Evolutionary conservation across 2,113 vertebrate genomes (phyloP), one percentile per base, ranked within the genome.

Genomic region (Tursiops truncatus): DNA sequence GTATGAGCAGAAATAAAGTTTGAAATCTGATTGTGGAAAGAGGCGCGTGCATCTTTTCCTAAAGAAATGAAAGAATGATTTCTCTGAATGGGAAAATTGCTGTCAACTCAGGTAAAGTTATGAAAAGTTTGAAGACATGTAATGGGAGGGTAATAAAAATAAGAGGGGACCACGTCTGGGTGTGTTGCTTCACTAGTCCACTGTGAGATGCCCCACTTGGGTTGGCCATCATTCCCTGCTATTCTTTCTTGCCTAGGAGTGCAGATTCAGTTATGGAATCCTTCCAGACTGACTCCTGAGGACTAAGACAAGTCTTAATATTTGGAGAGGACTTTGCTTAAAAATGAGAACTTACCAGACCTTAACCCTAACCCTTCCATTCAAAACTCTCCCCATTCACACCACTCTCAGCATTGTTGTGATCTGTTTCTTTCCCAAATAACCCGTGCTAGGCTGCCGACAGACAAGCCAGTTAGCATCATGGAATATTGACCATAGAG

Each of bases 71-170:
- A 76, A 92, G 71, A 50, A 87, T 67, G 25, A 80, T 77, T 94
- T 96, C 6, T 92, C 41, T 53, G 53, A 89, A 83, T 85, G 87
- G 50, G 74, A 92, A 94, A 87, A 80, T 84, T 91, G 60, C 62
- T n/a, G 12, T 82, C 12, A 70, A 92, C 41, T 76, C 47, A 71
- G 53, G 53, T 53, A 62, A 94, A 70, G 14, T 68, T 73, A 62
- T 58, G 56, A 91, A 63, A 53, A 60, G 0, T 58, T 86, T 77
- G 77, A 68, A 82, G 70, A 83, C 33, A 62, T 82, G 31, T 71
- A 56, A 68, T 44, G 21, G 65, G 28, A 93, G 8, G 38, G 17
- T 70, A 36, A 89, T 71, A 56, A 94, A 95, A 53, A 36, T 74
- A 77, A 81, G 44, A 63, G 67, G 12, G 17, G n/a, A 38, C 7